Evolutionary conservation across 2,113 vertebrate species (phyloP).

Genomic region (Phrynocephalus versicolor): DNA sequence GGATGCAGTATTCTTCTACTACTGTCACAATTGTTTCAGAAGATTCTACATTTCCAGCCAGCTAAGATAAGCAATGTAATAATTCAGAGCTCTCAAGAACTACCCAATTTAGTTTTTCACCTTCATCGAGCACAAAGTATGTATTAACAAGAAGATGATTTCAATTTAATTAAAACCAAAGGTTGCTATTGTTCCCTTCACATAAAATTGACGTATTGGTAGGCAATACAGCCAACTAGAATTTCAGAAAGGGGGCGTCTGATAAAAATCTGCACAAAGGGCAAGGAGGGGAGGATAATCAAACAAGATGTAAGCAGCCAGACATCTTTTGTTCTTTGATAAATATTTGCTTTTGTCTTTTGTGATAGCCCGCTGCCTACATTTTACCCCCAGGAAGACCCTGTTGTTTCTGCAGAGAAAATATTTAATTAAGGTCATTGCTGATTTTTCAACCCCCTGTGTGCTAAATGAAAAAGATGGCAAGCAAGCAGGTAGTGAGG

Average conservation of each 20-base stretch:
- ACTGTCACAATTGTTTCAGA: neutral
- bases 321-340: slow-evolving; percentile 82
- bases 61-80: slow-evolving; percentile 20
- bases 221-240: slow-evolving; percentile 41
- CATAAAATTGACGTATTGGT: slow-evolving; percentile 50
- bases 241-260: slow-evolving; percentile 11
- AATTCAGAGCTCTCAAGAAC: neutral
- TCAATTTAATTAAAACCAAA: slow-evolving; percentile 39
- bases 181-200: slow-evolving; percentile 39
- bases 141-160: slow-evolving; percentile 50
- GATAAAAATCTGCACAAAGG: slow-evolving; percentile 66
- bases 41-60: neutral
- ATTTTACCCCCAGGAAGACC: slow-evolving; percentile 43
- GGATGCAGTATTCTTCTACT: neutral
- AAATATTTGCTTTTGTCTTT: slow-evolving; percentile 87
- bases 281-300: slow-evolving; percentile 73
- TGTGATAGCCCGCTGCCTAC: slow-evolving; percentile 69
- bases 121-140: slow-evolving; percentile 18
- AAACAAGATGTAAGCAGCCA: slow-evolving; percentile 67
- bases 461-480: slow-evolving; percentile 44
- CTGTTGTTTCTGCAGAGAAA: slow-evolving; percentile 64
- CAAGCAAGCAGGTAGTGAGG: slow-evolving; percentile 25
- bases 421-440: slow-evolving; percentile 79
- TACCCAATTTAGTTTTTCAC: slow-evolving; percentile 14
- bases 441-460: slow-evolving; percentile 53